A percentile compares a stretch with the other conserved stretches of the same genome.
Conservation (phyloP, 2,888 invertebrate genomes). For the Dichetophora obliterata region DNA sequence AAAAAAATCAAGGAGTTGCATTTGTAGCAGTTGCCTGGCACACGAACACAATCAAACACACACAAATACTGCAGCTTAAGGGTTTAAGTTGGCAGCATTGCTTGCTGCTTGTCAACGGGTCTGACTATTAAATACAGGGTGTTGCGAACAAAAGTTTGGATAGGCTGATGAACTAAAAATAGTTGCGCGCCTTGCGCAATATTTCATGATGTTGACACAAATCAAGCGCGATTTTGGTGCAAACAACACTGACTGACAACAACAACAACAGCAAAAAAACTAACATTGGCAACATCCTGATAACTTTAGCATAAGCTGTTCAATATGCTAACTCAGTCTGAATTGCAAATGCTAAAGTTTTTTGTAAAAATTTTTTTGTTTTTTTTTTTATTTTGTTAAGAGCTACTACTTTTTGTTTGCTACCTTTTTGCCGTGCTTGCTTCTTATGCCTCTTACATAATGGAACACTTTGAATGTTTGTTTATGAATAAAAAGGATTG, state of each 20-base stretch:
- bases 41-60: not conserved
- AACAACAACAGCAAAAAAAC: not conserved
- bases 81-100: constrained; percentile 8
- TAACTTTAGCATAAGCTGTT: not conserved
- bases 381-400: not conserved
- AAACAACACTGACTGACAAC: not conserved
- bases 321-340: not conserved
- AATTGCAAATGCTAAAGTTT: constrained; percentile 9
- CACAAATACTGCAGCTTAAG: not conserved
- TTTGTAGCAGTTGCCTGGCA: too few species aligned
- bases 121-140: constrained; percentile 23
- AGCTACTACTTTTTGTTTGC: not conserved
- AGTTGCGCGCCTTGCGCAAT: not conserved
- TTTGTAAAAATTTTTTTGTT: not conserved
- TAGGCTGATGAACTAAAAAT: constrained; percentile 1
- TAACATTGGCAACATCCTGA: not conserved
- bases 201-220: constrained; percentile 8
- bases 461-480: not conserved
- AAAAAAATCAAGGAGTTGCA: not conserved
- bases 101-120: constrained; percentile 4
- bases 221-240: not conserved
- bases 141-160: not conserved
- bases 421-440: not conserved
- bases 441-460: not conserved
- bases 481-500: constrained; percentile 13